Conservation (phyloP, 2,113 vertebrate species). For the Mugil cephalus region DNA sequence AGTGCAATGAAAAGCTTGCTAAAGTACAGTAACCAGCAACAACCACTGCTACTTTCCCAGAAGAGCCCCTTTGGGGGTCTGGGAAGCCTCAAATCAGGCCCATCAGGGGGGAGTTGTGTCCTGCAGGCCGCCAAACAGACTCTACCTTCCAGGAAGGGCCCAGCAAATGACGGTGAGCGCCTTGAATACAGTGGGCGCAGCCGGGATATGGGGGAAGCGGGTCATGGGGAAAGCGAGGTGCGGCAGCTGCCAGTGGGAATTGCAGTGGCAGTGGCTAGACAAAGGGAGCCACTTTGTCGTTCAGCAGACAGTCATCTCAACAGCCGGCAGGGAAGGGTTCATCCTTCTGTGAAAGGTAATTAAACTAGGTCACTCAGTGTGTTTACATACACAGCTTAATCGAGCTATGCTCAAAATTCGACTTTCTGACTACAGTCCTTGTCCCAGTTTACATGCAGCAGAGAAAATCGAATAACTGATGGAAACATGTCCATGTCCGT, state of each 20-base stretch:
- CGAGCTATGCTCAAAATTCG: no score
- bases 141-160: conserved; percentile 84
- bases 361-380: conserved; percentile 1
- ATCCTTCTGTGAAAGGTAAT: conserved; percentile 88
- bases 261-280: conserved; percentile 93
- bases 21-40: conserved; percentile 95
- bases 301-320: conserved; percentile 78
- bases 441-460: no score
- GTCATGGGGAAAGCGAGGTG: conserved; percentile 89
- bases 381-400: no score
- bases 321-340: conserved; percentile 86
- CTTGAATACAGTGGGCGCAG: conserved; percentile 88
- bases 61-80: conserved; percentile 92
- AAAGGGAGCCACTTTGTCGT: conserved; percentile 90
- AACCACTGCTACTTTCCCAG: conserved; percentile 92
- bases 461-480: no score
- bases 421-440: no score
- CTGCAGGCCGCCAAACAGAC: conserved; percentile 87
- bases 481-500: no score
- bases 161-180: conserved; percentile 86
- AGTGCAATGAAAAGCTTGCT: conserved; percentile 96
- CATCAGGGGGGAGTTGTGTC: conserved; percentile 87
- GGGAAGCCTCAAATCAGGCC: conserved; percentile 87
- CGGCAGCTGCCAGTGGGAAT: conserved; percentile 96
- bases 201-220: conserved; percentile 87